Base-by-base conservation (phyloP, 2,797 vertebrate genomes). In the Naso thynnoides region DNA sequence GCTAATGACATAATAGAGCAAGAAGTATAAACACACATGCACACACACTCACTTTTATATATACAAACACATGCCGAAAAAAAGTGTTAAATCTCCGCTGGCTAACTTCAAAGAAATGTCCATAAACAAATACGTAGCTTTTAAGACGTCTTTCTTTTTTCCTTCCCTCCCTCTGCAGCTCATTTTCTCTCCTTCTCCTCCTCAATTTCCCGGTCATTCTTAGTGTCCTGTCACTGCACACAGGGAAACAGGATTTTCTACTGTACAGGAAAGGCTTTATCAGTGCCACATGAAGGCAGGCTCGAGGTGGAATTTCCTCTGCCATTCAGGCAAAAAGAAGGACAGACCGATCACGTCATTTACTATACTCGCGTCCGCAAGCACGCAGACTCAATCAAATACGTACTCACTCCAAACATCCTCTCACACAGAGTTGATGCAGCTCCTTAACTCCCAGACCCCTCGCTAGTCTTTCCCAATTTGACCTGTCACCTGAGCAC, bases 241-340 rank as follows among this genome's bases (percentile, higher is more conserved):
- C 94, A 92, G 95, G 95, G 95, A 97, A 98, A 97, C 96, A 95
- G 96, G 96, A 96, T 96, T 97, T 88, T 97, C 95, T 95, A 96
- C 95, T 96, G 97, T 96, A 97, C 97, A 98, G 97, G 97, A 98
- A 98, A 93, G 94, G 96, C 96, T 98, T 98, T 97, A 98, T 98
- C 97, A 96, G 96, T 95, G 95, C 94, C 96, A 96, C 96, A 97
- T 93, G 95, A 97, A 97, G 96, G 94, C 95, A 96, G 96, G 91
- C 96, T 95, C 95, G 95, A 95, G 95, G 96, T 96, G 96, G 96
- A 96, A 97, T 97, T 98, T 99, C 97, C 97, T 97, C 92, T 96
- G 93, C 94, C 95, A 96, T 94, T 96, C 85, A 90, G 85, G 88
- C 88, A 70, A 83, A 33, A 91, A 89, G 88, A 95, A 88, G 92